A percentile compares a stretch with the other conserved stretches of the same genome.
Conservation (phyloP, 2,113 vertebrate genomes). For the Aptenodytes patagonicus region DNA sequence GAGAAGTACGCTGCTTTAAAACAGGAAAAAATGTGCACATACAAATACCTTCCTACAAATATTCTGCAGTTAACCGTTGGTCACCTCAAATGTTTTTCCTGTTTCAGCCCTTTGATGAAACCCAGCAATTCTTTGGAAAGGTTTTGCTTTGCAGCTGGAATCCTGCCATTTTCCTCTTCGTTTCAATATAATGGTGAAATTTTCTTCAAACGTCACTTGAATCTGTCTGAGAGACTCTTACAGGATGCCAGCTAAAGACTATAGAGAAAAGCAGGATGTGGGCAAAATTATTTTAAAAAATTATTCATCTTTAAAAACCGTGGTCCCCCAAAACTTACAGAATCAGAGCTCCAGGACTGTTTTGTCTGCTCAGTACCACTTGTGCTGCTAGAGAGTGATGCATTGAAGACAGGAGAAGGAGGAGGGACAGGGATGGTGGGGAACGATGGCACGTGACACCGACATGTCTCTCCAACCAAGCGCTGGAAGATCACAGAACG, state of each 20-base stretch:
- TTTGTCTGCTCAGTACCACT: background rate
- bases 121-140: background rate
- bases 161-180: background rate
- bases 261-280: background rate
- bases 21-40: background rate
- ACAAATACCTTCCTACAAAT: background rate
- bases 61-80: background rate
- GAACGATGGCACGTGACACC: background rate
- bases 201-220: background rate
- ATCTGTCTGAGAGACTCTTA: background rate
- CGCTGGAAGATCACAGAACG: background rate
- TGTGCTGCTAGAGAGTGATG: background rate
- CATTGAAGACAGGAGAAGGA: background rate
- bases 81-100: background rate
- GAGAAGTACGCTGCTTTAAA: background rate
- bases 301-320: background rate
- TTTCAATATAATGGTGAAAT: background rate
- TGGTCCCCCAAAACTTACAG: background rate
- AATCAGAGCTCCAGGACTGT: background rate
- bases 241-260: background rate
- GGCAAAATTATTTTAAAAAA: background rate
- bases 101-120: background rate
- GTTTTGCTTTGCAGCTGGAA: background rate
- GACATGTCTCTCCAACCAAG: too few relatives aligned
- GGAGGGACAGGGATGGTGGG: background rate